Evolutionary conservation across 2,888 invertebrate genomes (phyloP).

Genomic region (Laothoe populi): DNA sequence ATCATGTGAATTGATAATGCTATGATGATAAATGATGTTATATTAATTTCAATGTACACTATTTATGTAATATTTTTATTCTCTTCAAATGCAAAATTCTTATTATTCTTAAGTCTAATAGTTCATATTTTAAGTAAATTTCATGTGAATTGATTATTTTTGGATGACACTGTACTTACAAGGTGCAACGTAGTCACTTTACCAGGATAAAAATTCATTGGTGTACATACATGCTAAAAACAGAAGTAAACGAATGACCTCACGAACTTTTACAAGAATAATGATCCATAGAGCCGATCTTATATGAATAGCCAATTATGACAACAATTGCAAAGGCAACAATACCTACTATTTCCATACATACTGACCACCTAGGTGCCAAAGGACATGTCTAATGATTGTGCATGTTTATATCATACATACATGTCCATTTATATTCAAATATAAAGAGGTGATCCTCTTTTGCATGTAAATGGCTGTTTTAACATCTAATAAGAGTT

Average conservation of each 20-base stretch:
- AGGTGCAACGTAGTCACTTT: too few species aligned
- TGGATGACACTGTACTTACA: too few species aligned
- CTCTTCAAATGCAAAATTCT: too few species aligned
- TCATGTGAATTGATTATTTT: too few species aligned
- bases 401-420: neutral
- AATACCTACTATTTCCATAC: conserved; percentile 3
- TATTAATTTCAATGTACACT: too few species aligned
- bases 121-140: too few species aligned
- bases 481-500: conserved; percentile 17
- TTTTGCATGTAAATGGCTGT: conserved; percentile 9
- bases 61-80: too few species aligned
- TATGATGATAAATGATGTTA: too few species aligned
- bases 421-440: neutral
- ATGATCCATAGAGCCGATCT: neutral
- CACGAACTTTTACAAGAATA: neutral
- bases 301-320: neutral
- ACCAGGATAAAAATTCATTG: too few species aligned
- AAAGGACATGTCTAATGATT: conserved; percentile 13
- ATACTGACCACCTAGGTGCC: conserved; percentile 1
- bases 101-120: too few species aligned
- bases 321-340: neutral
- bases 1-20: too few species aligned
- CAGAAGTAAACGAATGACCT: neutral
- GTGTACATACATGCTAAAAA: too few species aligned
- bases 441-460: neutral